phyloP scores from a whole-genome alignment of 2,113 vertebrate species.

The Cyanoramphus novaezelandiae region DNA sequence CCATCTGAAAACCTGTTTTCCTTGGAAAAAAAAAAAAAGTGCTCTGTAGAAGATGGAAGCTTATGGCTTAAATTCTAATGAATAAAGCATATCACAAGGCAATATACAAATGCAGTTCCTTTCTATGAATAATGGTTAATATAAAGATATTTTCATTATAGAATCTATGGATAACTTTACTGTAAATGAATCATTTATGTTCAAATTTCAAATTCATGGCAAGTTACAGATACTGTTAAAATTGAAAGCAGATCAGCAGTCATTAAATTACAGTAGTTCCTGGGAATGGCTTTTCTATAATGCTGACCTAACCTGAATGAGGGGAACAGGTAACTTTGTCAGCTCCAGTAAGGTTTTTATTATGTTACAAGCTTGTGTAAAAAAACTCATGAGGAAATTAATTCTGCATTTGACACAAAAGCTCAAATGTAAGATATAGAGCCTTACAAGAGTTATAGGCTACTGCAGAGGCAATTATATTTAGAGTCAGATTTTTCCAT shows the following conservation, averaged over 20 bases:
- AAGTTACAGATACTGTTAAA: background rate
- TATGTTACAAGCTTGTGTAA: background rate
- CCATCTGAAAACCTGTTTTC: background rate
- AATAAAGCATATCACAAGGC: background rate
- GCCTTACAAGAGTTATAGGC: background rate
- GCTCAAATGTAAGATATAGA: background rate
- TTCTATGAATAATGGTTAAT: background rate
- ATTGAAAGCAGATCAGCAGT: background rate
- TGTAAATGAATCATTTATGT: background rate
- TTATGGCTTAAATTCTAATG: background rate
- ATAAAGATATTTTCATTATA: background rate
- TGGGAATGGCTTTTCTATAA: background rate
- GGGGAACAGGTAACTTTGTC: background rate
- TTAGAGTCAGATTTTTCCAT: background rate
- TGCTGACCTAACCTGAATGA: background rate
- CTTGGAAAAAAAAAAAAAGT: background rate
- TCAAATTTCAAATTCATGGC: background rate
- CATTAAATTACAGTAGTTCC: background rate
- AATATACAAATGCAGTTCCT: background rate
- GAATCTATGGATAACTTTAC: background rate
- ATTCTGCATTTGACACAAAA: background rate
- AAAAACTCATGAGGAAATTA: background rate
- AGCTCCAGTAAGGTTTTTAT: background rate
- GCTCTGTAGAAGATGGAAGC: background rate
- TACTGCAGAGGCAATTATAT: background rate